Conservation (phyloP, 2,888 invertebrate genomes). For the Pilophorus perplexus region DNA sequence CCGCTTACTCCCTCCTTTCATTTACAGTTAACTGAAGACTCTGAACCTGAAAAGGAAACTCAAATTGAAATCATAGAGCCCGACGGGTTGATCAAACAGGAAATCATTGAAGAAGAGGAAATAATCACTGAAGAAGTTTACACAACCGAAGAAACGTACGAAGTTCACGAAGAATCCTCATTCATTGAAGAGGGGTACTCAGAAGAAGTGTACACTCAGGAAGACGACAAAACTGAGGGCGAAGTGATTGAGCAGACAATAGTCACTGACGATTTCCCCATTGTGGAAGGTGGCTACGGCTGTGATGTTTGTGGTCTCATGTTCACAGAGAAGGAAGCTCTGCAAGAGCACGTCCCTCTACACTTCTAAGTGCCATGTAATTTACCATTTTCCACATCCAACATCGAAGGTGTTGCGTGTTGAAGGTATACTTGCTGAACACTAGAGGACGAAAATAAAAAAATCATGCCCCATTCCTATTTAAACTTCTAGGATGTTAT, state of each 20-base stretch:
- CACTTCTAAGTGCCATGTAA: conserved; percentile 44
- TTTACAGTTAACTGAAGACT: no score
- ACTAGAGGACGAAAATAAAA: no score
- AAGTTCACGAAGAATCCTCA: neutral
- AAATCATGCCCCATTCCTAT: no score
- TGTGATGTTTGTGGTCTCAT: conserved; percentile 43
- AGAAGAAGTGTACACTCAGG: conserved; percentile 39
- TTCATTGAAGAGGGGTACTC: conserved; percentile 30
- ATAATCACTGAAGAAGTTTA: conserved; percentile 27
- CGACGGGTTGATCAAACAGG: conserved; percentile 27
- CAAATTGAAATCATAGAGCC: neutral
- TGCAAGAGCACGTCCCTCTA: conserved; percentile 44
- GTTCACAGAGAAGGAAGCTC: conserved; percentile 43
- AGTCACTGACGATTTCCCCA: conserved; percentile 43
- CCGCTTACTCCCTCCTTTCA: no score
- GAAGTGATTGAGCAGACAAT: conserved; percentile 44
- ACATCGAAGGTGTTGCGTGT: neutral
- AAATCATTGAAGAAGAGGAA: conserved; percentile 34
- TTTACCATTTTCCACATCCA: no score
- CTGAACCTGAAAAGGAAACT: conserved; percentile 24
- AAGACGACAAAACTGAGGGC: conserved; percentile 33
- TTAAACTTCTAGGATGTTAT: no score
- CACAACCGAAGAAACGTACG: conserved; percentile 16
- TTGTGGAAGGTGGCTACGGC: conserved; percentile 39
- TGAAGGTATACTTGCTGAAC: neutral